Conservation (phyloP, 2,113 vertebrate genomes). For the Genyomyrus donnyi region DNA sequence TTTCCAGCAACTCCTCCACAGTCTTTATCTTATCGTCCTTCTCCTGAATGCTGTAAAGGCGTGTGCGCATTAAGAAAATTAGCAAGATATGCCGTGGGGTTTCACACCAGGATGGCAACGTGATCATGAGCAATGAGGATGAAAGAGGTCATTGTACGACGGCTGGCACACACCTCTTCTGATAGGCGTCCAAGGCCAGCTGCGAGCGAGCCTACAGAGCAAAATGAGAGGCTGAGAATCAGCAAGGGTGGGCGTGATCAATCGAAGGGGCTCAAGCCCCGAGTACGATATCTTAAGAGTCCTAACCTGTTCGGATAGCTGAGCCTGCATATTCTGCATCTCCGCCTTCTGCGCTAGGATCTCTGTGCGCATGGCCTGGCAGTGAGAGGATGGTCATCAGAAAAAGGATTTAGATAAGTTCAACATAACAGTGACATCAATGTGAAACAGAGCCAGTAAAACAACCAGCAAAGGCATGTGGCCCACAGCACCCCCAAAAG, state of each 20-base stretch:
- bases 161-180: constrained; percentile 52
- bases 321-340: constrained; percentile 77
- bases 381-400: constrained; percentile 10
- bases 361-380: constrained; percentile 80
- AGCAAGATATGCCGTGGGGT: not conserved
- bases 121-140: not conserved
- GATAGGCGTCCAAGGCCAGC: constrained; percentile 56
- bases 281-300: too few species aligned
- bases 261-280: not conserved
- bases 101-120: not conserved
- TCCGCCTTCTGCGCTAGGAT: constrained; percentile 80
- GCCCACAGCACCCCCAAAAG: not conserved
- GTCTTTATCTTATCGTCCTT: constrained; percentile 89
- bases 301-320: constrained; percentile 82
- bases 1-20: constrained; percentile 80
- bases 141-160: not conserved
- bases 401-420: not conserved
- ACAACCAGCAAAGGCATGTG: not conserved
- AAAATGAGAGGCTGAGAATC: not conserved
- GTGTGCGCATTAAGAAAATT: not conserved
- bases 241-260: not conserved
- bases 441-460: not conserved
- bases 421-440: not conserved
- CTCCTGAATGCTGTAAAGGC: constrained; percentile 64
- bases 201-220: constrained; percentile 50